These are phyloP conservation scores for Corticium candelabrum DNA, from an alignment of 37 sponge, comb jelly and placozoan species.

Conservation along the genomic window DNA sequence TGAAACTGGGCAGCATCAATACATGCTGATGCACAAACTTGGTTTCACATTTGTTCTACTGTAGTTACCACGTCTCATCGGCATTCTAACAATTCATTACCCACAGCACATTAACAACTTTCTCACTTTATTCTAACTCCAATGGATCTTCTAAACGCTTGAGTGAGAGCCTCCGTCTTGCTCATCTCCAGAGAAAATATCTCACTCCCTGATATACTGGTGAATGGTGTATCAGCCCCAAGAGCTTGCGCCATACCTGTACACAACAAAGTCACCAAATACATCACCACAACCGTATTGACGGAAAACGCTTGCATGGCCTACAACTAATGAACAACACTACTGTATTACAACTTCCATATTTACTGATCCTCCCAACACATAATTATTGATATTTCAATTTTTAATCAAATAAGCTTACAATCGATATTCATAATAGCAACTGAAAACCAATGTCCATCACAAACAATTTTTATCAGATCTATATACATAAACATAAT, in stretches of 20 bases:
- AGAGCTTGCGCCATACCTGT: slow-evolving; percentile 95
- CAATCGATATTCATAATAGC: no score
- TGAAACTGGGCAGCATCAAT: no score
- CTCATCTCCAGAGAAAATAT: slow-evolving; percentile 94
- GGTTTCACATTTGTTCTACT: no score
- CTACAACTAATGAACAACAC: background rate
- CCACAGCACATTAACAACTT: no score
- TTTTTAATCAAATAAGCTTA: no score
- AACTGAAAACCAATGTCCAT: no score
- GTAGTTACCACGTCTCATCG: no score
- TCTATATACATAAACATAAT: slow-evolving; percentile 24
- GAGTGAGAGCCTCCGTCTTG: slow-evolving; percentile 93
- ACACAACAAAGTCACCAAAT: background rate
- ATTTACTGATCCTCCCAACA: background rate
- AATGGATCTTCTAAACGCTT: slow-evolving; percentile 88
- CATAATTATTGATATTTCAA: no score
- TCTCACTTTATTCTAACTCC: slow-evolving; percentile 93
- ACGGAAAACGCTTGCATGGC: no score
- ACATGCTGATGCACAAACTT: no score
- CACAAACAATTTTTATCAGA: background rate
- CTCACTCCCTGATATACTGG: slow-evolving; percentile 84
- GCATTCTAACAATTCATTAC: no score
- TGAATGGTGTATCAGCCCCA: slow-evolving; percentile 91
- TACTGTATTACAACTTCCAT: background rate
- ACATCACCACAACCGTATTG: no score